Conservation (phyloP, 1,140 invertebrate genomes). For the Eupeodes corollae region DNA sequence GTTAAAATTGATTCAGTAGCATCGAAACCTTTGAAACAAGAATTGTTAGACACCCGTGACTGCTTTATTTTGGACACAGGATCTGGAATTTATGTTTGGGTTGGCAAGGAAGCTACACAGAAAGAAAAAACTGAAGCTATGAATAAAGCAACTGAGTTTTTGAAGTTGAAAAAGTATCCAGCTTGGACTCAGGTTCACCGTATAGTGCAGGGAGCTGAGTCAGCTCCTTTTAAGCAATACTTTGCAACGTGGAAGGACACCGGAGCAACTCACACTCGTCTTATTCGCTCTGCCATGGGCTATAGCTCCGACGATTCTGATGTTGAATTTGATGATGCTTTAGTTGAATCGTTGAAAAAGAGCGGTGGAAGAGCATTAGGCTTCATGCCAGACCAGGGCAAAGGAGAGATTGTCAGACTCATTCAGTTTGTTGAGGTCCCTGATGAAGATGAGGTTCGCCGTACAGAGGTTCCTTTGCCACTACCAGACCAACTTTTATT, state of each 20-base stretch:
- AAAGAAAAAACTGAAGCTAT: constrained; percentile 69
- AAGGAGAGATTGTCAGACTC: constrained; percentile 14
- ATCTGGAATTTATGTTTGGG: constrained; percentile 73
- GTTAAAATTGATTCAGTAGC: constrained; percentile 52
- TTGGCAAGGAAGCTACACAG: constrained; percentile 62
- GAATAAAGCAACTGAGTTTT: constrained; percentile 60
- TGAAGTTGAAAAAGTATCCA: constrained; percentile 61
- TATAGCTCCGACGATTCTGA: constrained; percentile 28
- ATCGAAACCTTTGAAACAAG: constrained; percentile 56
- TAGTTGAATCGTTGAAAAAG: constrained; percentile 31
- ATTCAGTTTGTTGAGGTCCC: constrained; percentile 19
- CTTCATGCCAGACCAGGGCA: constrained; percentile 62
- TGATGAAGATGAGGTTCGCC: constrained; percentile 15
- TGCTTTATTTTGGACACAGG: constrained; percentile 77
- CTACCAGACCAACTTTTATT: constrained; percentile 53
- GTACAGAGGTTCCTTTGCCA: constrained; percentile 41
- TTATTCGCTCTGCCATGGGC: constrained; percentile 41
- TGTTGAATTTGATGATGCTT: constrained; percentile 24
- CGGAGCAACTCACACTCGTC: constrained; percentile 45
- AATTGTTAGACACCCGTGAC: constrained; percentile 65
- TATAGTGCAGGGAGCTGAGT: constrained; percentile 61
- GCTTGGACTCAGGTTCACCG: constrained; percentile 61
- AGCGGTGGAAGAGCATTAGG: constrained; percentile 46
- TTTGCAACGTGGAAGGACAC: constrained; percentile 61
- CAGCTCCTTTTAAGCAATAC: constrained; percentile 66